These are phyloP conservation scores for Trachelipus rathkii DNA, from an alignment of 1,140 invertebrate genomes.

Conservation along the genomic window DNA sequence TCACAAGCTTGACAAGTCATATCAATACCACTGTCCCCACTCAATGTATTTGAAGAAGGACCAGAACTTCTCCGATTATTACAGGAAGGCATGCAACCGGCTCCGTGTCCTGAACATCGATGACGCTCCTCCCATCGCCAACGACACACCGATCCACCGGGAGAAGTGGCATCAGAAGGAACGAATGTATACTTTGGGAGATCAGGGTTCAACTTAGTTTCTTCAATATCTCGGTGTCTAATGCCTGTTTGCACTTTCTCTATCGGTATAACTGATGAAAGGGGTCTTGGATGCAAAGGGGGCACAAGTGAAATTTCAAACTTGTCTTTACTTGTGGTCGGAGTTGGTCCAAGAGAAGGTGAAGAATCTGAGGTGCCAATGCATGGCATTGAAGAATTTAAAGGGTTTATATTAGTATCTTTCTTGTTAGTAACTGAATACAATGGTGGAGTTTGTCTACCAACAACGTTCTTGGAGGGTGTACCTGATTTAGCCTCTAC, in stretches of 20 bases:
- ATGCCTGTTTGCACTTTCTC: conserved; percentile 37
- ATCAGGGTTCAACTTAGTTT: conserved; percentile 38
- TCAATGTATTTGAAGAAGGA: conserved; percentile 24
- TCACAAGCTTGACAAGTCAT: conserved; percentile 39
- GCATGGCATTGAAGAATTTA: conserved; percentile 39
- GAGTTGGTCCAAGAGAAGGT: no score
- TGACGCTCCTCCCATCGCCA: conserved; percentile 16
- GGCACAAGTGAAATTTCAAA: conserved; percentile 8
- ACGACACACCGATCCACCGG: conserved; percentile 30
- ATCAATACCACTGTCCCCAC: conserved; percentile 34
- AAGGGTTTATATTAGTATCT: conserved; percentile 36
- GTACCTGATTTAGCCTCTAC: conserved; percentile 13
- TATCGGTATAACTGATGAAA: conserved; percentile 34
- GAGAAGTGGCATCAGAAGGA: conserved; percentile 31
- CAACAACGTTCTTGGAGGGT: conserved; percentile 23
- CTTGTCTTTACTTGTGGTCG: neutral
- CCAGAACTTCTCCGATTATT: conserved; percentile 26
- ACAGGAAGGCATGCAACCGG: conserved; percentile 25
- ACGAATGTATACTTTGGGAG: conserved; percentile 43
- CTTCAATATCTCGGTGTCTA: conserved; percentile 33
- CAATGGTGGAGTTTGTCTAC: conserved; percentile 35
- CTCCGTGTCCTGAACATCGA: conserved; percentile 29
- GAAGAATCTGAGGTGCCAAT: conserved; percentile 2
- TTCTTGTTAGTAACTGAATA: conserved; percentile 42
- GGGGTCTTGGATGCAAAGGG: conserved; percentile 33